These are phyloP conservation scores for Oryzias sinensis DNA, from an alignment of 2,797 vertebrate genomes.

Conservation along the genomic window DNA sequence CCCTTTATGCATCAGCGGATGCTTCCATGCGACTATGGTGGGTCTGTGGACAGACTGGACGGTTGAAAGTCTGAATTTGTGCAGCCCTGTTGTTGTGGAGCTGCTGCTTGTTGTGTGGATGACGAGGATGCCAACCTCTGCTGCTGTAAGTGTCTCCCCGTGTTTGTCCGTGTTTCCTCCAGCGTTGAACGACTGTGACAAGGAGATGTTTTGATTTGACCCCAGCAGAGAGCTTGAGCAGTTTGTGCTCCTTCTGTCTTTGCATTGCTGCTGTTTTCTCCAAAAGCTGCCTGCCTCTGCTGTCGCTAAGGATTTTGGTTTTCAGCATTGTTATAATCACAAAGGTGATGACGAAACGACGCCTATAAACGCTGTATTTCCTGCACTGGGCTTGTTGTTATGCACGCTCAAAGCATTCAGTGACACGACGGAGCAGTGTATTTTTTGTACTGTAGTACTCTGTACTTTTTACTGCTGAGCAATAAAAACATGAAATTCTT, in stretches of 20 bases:
- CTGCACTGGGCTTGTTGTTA: constrained; percentile 66
- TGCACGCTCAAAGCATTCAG: constrained; percentile 68
- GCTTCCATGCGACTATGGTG: constrained; percentile 24
- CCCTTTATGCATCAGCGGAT: constrained; percentile 46
- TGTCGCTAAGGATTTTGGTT: constrained; percentile 37
- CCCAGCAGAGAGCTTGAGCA: constrained; percentile 18
- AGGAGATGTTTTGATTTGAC: no score
- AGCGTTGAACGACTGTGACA: constrained; percentile 54
- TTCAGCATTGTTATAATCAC: constrained; percentile 47
- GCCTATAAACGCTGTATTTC: constrained; percentile 44
- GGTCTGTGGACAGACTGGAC: constrained; percentile 15
- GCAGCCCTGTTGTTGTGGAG: constrained; percentile 46
- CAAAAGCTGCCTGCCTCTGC: constrained; percentile 66
- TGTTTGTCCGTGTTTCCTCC: constrained; percentile 45
- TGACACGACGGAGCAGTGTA: constrained; percentile 70
- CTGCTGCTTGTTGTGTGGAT: constrained; percentile 49
- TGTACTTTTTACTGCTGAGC: constrained; percentile 85
- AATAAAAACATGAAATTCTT: constrained; percentile 74
- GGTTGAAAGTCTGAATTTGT: constrained; percentile 31
- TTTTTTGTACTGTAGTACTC: constrained; percentile 82
- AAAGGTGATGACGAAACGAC: constrained; percentile 33
- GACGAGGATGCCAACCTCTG: constrained; percentile 48
- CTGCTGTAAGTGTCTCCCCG: constrained; percentile 42
- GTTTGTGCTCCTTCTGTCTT: constrained; percentile 61
- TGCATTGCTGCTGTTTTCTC: constrained; percentile 63